A percentile compares a stretch with the other conserved stretches of the same genome.
Conservation (phyloP, 2,113 vertebrate species). For the Trinectes maculatus region DNA sequence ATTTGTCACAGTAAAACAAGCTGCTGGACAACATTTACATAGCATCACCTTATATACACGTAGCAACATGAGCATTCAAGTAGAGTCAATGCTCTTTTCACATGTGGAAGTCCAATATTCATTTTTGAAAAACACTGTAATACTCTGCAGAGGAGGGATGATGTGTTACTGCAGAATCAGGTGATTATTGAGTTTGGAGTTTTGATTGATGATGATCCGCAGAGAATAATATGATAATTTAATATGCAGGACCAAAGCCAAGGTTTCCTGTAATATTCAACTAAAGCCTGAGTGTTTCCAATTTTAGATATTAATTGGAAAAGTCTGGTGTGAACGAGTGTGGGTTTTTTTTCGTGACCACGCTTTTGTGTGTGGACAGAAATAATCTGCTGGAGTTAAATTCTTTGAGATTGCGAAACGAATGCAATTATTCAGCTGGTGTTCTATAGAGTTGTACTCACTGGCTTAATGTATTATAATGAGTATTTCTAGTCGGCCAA, state of each 20-base stretch:
- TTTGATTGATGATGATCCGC: too few relatives aligned
- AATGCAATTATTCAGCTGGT: constrained; percentile 17
- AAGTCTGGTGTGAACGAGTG: not conserved
- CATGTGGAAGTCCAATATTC: not conserved
- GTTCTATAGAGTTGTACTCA: not conserved
- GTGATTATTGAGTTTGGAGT: not conserved
- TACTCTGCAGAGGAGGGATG: not conserved
- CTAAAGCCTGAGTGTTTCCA: not conserved
- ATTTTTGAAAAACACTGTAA: not conserved
- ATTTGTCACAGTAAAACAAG: too few relatives aligned
- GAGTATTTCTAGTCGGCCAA: constrained; percentile 12
- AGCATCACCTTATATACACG: not conserved
- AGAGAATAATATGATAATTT: not conserved
- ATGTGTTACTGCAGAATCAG: not conserved
- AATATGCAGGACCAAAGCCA: not conserved
- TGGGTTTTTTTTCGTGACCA: not conserved
- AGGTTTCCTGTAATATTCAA: not conserved
- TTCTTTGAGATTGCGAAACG: not conserved
- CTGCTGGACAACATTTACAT: not conserved
- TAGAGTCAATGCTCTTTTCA: not conserved
- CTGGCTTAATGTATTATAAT: constrained; percentile 31
- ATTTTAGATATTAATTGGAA: not conserved
- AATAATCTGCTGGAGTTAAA: not conserved
- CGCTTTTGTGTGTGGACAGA: not conserved
- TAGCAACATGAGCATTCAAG: not conserved